A percentile compares a stretch with the other conserved stretches of the same genome.
Conservation (phyloP, 2,797 vertebrate genomes). For the Parotocinclus haroldoi region DNA sequence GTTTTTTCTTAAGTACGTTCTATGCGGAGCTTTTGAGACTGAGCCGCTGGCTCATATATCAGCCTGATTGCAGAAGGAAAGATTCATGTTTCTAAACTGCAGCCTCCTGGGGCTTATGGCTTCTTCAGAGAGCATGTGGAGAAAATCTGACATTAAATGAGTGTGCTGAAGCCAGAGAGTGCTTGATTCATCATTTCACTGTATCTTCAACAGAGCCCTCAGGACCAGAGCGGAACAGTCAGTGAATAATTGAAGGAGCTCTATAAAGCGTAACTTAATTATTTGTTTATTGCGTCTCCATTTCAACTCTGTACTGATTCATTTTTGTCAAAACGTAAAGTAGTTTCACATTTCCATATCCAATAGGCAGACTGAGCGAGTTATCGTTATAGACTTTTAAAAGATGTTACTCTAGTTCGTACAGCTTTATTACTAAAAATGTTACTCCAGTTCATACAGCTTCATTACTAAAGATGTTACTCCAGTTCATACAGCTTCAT, state of each 20-base stretch:
- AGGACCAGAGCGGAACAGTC: constrained; percentile 38
- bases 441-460: neutral
- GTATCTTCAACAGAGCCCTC: constrained; percentile 31
- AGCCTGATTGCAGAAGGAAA: constrained; percentile 22
- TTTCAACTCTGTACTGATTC: constrained; percentile 41
- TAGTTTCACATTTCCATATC: constrained; percentile 42
- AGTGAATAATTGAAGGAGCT: constrained; percentile 47
- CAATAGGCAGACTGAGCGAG: constrained; percentile 33
- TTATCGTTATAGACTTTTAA: too few species aligned
- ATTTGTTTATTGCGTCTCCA: constrained; percentile 32
- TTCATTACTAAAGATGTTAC: too few species aligned
- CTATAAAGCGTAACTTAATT: constrained; percentile 50
- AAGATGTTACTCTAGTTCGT: too few species aligned
- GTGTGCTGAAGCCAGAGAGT: constrained; percentile 15
- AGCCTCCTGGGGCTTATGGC: constrained; percentile 27
- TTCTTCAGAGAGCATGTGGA: constrained; percentile 1
- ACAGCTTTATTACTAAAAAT: neutral
- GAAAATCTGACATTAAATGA: constrained; percentile 35
- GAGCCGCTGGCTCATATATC: constrained; percentile 31
- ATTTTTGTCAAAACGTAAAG: constrained; percentile 33
- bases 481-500: too few species aligned
- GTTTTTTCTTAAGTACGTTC: constrained; percentile 1
- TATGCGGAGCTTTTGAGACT: constrained; percentile 16
- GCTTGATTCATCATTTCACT: constrained; percentile 38
- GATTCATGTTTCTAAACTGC: constrained; percentile 31